Evolutionary conservation across 2,113 vertebrate genomes (phyloP), one percentile per base, ranked within the genome.

Genomic region (Carassius gibelio): DNA sequence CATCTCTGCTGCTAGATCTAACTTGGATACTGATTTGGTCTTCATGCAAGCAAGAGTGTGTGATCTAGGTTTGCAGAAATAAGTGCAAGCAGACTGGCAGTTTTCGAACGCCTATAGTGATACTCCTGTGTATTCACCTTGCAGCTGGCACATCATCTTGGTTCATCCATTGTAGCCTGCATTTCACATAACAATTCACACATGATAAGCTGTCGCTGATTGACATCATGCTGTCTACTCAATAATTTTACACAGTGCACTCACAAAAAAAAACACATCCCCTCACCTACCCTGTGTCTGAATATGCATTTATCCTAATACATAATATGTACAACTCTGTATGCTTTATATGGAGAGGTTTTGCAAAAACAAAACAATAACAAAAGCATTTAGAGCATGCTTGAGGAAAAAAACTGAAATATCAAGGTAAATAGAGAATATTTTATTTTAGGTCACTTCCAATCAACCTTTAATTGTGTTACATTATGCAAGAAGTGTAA

Each of bases 1-100:
- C 36, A 71, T 71, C 8, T 42, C 19, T 36, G 17, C 17, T 38
- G 19, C 5, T 38, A 21, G 59, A 61, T 61, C 36, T 3, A 42
- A 42, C 68, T 71, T 71, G 68, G 36, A 38, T 71, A 36, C 36
- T 42, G 68, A 71, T 71, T 71, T 71, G 19, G 68, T 71, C 15
- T 42, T 71, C 21, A 71, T 71, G 19, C 68, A 71, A 71, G 36
- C 68, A 42, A 71, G 19, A 21, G 36, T 42, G 8, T 17, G 19
- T 42, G 36, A 71, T 42, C 68, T 42, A 42, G 36, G 36, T 71
- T 71, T 71, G 68, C 8, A 71, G 68, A 38, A 71, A 71, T 38
- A 38, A 19, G 36, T 42, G 30, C 30, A 68, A 15, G 66, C 66
- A 68, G 66, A 19, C 17, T 6, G 66, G 17, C 7, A 26, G 26